Base-by-base conservation (phyloP, 2,113 vertebrate genomes). In the Apteryx mantelli region DNA sequence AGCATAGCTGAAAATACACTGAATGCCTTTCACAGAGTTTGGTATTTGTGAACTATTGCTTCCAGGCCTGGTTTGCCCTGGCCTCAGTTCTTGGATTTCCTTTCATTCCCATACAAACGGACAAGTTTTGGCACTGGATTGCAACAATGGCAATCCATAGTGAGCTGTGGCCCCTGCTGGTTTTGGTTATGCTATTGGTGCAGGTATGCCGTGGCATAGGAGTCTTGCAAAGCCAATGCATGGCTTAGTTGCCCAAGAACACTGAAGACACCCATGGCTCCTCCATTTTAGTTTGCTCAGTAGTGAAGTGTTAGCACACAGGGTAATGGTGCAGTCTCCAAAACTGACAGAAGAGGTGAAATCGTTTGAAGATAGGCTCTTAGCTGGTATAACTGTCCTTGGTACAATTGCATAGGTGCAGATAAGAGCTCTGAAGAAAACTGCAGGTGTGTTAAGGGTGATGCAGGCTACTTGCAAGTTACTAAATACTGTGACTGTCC, bases 181-280 rank as follows among this genome's bases (percentile, higher is more conserved):
- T 60, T 44, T 40, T 69, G 17, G 44, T 48, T 70, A 58, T 36
- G 56, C 52, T 80, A 2, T 21, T 38, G 22, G 6, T 50, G 36
- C 38, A 63, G 70, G 56, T n/a, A 8, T 90, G 30, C 70, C 58
- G 56, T n/a, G 38, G 42, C 26, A 15, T 18, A 52, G 71, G 80
- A 61, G 18, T 12, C n/a, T 66, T n/a, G 48, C 66, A 83, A 50
- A 86, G 70, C 40, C 48, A 78, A 12, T 5, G 34, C 30, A 10
- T 10, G 58, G 46, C 36, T 90, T 21, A 28, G 5, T 10, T 69
- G 21, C 64, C 63, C 36, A 38, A 42, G 87, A 85, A 4, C 13
- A 40, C 6, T 0, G 0, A 38, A 34, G 56, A 66, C 21, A 17
- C 2, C 5, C 28, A 5, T 55, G 69, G 25, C 38, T 80, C 36